Base-by-base conservation (phyloP, 2,888 invertebrate genomes). In the Colostygia pectinataria region DNA sequence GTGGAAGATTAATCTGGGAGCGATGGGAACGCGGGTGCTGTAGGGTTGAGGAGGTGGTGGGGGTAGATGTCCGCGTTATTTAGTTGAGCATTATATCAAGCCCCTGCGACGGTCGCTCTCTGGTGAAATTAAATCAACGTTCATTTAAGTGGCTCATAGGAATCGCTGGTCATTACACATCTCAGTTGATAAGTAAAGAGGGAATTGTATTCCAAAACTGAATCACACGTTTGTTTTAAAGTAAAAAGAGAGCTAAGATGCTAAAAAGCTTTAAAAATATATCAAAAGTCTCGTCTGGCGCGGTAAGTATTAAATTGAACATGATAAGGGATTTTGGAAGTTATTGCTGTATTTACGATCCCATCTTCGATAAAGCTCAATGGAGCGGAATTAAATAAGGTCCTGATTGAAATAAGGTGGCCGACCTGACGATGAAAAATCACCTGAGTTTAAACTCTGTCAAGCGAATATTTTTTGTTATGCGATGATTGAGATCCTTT, bases 1-100 rank as follows among this genome's bases (percentile, higher is more conserved):
- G 83, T 80, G 71, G 67, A 77, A 77, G 74, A 84, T 83, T 83
- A 83, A 83, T 82, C 79, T 77, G 65, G 63, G 61, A 64, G 66
- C 50, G 57, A 59, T 57, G 63, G 61, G 62, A 62, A 61, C 53
- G 56, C 59, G 57, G 61, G 57, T 31, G 50, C 47, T 46, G 12
- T 24, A 42, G 52, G 25, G 20, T 29, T 36, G 55, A 41, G 43
- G 51, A 27, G 39, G 54, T 40, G 45, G 50, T 33, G 52, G 62
- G 59, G 61, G 65, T 44, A 59, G 68, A 68, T 74, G 77, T 79
- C 78, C 77, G 59, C 71, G 71, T 80, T 80, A 80, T 82, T 80
- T 80, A 83, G 76, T 77, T 76, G 71, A 74, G 73, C 73, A 76
- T 82, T 82, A 80, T 78, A 78, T 82, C 81, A 82, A 75, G 71